These are phyloP conservation scores for Cephus pygmeus DNA, from an alignment of 2,888 invertebrate genomes.

Conservation along the genomic window DNA sequence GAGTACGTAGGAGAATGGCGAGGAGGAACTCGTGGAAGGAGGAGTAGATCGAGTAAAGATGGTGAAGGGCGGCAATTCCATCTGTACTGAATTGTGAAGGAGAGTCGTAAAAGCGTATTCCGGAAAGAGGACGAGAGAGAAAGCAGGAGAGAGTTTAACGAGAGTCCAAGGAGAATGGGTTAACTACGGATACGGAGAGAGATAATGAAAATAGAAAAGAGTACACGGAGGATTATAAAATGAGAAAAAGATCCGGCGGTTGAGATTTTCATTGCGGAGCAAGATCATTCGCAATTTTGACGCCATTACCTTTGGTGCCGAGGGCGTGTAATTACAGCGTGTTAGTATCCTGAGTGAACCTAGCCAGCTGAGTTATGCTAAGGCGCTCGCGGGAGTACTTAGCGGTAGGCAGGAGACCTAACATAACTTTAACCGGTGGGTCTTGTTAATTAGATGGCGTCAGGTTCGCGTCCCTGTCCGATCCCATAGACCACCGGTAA, in stretches of 20 bases:
- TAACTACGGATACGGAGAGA: neutral
- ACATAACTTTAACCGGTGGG: conserved; percentile 38
- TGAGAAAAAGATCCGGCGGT: neutral
- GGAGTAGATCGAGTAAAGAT: neutral
- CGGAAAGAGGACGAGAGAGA: neutral
- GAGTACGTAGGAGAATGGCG: neutral
- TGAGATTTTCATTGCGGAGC: neutral
- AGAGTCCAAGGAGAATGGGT: neutral
- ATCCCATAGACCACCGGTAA: conserved; percentile 1
- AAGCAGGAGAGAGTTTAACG: neutral
- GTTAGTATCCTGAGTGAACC: conserved; percentile 36
- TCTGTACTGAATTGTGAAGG: neutral
- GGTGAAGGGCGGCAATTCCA: neutral
- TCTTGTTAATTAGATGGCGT: conserved; percentile 44
- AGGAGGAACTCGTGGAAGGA: too few species aligned
- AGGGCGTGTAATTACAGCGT: conserved; percentile 45
- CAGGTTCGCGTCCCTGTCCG: conserved; percentile 10
- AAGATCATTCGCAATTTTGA: conserved; percentile 36
- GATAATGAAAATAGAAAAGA: neutral
- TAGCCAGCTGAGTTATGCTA: conserved; percentile 41
- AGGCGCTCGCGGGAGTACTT: conserved; percentile 48
- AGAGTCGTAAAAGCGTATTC: neutral
- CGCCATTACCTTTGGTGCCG: conserved; percentile 38
- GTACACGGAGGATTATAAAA: neutral
- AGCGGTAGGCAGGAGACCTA: conserved; percentile 21